Evolutionary conservation across 2,888 invertebrate genomes (phyloP).

Genomic region (Marasmarcha lunaedactyla): DNA sequence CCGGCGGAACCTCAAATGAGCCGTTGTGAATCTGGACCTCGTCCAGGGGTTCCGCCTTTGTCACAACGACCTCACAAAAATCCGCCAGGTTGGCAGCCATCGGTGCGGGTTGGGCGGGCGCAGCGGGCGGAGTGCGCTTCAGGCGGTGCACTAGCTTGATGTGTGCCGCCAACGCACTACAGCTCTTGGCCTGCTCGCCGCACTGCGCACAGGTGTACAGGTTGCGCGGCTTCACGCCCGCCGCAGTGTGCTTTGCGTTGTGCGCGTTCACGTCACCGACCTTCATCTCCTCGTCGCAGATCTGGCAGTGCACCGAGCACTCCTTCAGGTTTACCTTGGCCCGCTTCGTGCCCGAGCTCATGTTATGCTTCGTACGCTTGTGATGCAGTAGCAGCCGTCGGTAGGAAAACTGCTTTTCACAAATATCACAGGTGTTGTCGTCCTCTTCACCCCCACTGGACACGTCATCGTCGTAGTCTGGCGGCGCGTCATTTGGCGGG

Average conservation of each 20-base stretch:
- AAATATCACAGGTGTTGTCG: slow-evolving; percentile 58
- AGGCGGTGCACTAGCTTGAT: slow-evolving; percentile 53
- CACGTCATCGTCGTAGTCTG: slow-evolving; percentile 30
- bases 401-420: slow-evolving; percentile 61
- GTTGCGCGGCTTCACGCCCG: slow-evolving; percentile 52
- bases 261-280: slow-evolving; percentile 52
- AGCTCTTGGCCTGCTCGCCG: slow-evolving; percentile 46
- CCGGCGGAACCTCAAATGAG: slow-evolving; percentile 44
- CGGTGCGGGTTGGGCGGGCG: slow-evolving; percentile 23
- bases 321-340: slow-evolving; percentile 52
- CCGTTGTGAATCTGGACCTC: slow-evolving; percentile 61
- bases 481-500: slow-evolving; percentile 30
- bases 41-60: slow-evolving; percentile 65
- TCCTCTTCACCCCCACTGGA: slow-evolving; percentile 52
- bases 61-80: slow-evolving; percentile 71
- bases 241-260: slow-evolving; percentile 48
- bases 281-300: slow-evolving; percentile 58
- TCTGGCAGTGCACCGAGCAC: slow-evolving; percentile 51
- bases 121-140: slow-evolving; percentile 27
- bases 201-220: slow-evolving; percentile 58
- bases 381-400: slow-evolving; percentile 48
- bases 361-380: slow-evolving; percentile 54
- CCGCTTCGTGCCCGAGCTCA: slow-evolving; percentile 50
- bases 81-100: slow-evolving; percentile 46
- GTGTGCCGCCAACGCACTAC: slow-evolving; percentile 46